Conservation (phyloP, 2,113 vertebrate species). For the Zosterops pallidus region DNA sequence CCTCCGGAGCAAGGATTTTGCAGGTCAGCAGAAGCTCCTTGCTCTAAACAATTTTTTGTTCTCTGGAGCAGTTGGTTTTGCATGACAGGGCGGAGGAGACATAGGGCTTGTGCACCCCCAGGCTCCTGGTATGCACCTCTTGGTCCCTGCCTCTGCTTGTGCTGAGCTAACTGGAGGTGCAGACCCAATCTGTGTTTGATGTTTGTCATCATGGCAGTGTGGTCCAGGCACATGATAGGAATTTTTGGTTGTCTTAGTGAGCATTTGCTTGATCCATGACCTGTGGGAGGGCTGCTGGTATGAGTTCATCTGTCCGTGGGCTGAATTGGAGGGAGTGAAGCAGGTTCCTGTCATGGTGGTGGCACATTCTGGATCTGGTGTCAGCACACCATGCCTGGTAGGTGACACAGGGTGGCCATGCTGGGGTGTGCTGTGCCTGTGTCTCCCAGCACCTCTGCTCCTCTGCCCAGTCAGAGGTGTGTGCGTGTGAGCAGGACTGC, state of each 20-base stretch:
- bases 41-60: not conserved
- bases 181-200: not conserved
- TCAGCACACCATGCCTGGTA: rapidly evolving
- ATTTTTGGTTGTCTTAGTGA: not conserved
- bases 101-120: not conserved
- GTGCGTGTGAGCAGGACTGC: rapidly evolving
- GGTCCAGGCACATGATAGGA: rapidly evolving
- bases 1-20: not conserved
- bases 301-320: not conserved
- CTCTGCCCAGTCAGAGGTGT: not conserved
- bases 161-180: not conserved
- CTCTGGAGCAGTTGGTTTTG: not conserved
- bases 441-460: not conserved
- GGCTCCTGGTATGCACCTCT: not conserved
- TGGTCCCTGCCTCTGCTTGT: not conserved
- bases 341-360: rapidly evolving
- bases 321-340: not conserved
- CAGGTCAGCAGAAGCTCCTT: not conserved
- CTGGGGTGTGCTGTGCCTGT: not conserved
- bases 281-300: not conserved
- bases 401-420: not conserved
- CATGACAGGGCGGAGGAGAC: not conserved
- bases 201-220: rapidly evolving
- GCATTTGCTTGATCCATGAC: rapidly evolving
- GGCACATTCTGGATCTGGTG: not conserved